Base-by-base conservation (phyloP, 2,797 vertebrate species). In the Tokudaia muenninki region DNA sequence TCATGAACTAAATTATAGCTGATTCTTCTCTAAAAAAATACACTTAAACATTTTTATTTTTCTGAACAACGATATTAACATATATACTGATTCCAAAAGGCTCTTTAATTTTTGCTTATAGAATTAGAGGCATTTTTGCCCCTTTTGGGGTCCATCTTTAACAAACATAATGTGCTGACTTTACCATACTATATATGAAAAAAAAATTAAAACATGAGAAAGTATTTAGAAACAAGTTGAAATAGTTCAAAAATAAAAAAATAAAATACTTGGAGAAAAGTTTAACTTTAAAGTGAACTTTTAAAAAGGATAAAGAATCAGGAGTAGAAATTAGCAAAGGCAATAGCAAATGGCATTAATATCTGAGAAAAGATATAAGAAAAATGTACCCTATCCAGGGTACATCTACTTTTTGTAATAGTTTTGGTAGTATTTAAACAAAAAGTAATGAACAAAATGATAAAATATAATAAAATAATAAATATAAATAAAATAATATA, bases 21-120 rank as follows among this genome's bases (percentile, higher is more conserved):
- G 47, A 93, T 57, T 17, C 81, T 22, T 79, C 8, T 59, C 79
- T 88, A 80, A 96, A 75, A 75, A 92, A 95, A 67, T 22, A 75
- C 34, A 93, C 29, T 47, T 52, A 12, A 24, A 29, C 5, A 52
- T 83, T 95, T 50, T 0, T 22, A 31, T 31, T 86, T 93, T 96
- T 96, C 72, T 19, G 1, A 61, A 57, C 19, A 87, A 2, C 47
- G 31, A 41, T 94, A 93, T 34, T 94, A 93, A 11, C 22, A 80
- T 22, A 90, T 52, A 94, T 81, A 16, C 34, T 6, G 74, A n/a
- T 91, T 93, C 50, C 22, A 92, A 22, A 79, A 13, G 65, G 16
- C 1, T 91, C 3, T 95, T 57, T 93, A 94, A 93, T 92, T 80
- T 80, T 77, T 63, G 24, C 37, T 63, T 44, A 29, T 29, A 61